phyloP scores from a whole-genome alignment of 1,140 invertebrate genomes.

The Drosophila lacertosa region DNA sequence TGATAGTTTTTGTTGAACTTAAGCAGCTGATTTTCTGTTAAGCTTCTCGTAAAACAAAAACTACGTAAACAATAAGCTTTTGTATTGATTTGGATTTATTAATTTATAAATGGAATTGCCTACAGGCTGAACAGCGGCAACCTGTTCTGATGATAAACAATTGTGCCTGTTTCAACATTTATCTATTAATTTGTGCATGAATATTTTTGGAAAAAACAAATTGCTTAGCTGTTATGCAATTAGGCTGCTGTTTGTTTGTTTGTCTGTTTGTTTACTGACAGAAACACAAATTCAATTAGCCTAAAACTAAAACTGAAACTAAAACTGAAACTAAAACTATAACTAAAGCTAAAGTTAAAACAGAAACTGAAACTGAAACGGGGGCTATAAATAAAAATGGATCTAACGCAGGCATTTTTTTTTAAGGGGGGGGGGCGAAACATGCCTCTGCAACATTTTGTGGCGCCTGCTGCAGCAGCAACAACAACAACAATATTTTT shows the following conservation, averaged over 20 bases:
- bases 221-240: constrained; percentile 17
- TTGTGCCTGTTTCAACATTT: neutral
- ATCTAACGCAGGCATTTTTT: constrained; percentile 47
- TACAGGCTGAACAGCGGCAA: neutral
- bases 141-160: too few species aligned
- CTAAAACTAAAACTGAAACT: constrained; percentile 20
- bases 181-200: neutral
- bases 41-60: too few species aligned
- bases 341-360: neutral
- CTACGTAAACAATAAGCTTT: neutral
- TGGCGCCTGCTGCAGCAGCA: constrained; percentile 60
- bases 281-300: constrained; percentile 56
- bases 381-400: constrained; percentile 69
- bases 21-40: too few species aligned
- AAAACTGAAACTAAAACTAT: too few species aligned
- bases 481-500: constrained; percentile 38
- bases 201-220: constrained; percentile 4
- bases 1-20: too few species aligned
- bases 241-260: constrained; percentile 26
- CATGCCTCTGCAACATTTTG: constrained; percentile 41
- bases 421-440: neutral
- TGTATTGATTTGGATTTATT: neutral
- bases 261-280: constrained; percentile 43
- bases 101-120: neutral
- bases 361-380: constrained; percentile 4